phyloP scores from a whole-genome alignment of 2,797 vertebrate species.

The Bradypodion ventrale region DNA sequence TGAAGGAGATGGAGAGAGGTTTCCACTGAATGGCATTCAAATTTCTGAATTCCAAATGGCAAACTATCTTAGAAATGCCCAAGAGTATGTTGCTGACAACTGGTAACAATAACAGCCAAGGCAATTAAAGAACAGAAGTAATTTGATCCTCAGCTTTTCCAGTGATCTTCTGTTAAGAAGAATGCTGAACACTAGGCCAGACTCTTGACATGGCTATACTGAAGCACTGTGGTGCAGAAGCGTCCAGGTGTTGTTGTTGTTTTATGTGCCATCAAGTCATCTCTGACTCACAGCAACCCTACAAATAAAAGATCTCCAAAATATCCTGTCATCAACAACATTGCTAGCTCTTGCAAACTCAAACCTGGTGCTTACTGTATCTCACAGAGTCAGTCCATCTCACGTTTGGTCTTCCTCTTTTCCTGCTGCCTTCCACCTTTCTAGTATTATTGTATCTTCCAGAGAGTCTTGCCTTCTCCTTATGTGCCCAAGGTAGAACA shows the following conservation, averaged over 20 bases:
- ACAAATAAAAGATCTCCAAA: too few relatives aligned
- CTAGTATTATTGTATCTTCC: too few relatives aligned
- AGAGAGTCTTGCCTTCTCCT: too few relatives aligned
- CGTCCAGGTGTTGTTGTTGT: not conserved
- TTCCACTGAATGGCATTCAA: not conserved
- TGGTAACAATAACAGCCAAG: not conserved
- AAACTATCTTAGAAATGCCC: constrained; percentile 13
- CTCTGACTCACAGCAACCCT: too few relatives aligned
- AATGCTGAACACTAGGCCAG: not conserved
- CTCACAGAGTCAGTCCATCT: too few relatives aligned
- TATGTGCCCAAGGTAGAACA: too few relatives aligned
- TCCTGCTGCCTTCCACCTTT: too few relatives aligned
- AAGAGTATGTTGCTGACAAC: not conserved
- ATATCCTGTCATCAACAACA: too few relatives aligned
- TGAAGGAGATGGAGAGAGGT: constrained; percentile 60
- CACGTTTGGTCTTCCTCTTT: too few relatives aligned
- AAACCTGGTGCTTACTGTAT: too few relatives aligned
- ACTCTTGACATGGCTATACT: not conserved
- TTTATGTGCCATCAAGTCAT: too few relatives aligned
- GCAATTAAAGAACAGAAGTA: rapidly evolving
- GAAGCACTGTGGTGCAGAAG: not conserved
- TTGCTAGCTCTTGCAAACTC: too few relatives aligned
- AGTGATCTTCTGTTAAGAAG: not conserved
- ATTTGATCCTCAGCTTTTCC: not conserved
- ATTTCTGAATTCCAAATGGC: constrained; percentile 28